These are phyloP conservation scores for Ondatra zibethicus DNA, from an alignment of 2,113 vertebrate genomes.

Conservation along the genomic window DNA sequence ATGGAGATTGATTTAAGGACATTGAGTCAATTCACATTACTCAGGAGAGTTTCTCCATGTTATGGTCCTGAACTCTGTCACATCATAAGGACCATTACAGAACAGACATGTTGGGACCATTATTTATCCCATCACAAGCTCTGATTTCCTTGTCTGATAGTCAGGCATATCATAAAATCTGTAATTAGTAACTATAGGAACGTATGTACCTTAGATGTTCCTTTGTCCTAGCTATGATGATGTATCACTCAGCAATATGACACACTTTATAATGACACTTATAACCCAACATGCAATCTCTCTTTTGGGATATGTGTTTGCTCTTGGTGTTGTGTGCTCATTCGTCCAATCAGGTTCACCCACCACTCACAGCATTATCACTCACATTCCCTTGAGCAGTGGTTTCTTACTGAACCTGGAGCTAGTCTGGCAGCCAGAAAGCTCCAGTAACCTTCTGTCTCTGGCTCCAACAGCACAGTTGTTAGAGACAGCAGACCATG, in stretches of 20 bases:
- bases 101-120: neutral
- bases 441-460: neutral
- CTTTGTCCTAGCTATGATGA: neutral
- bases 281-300: accelerated
- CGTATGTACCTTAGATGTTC: too few species aligned
- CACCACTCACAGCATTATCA: too few species aligned
- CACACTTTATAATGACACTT: neutral
- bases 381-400: neutral
- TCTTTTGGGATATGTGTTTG: neutral
- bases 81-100: neutral
- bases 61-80: neutral
- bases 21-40: neutral
- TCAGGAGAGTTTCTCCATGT: neutral
- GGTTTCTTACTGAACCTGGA: neutral
- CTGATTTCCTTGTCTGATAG: neutral
- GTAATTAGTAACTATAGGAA: accelerated
- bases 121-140: neutral
- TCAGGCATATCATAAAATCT: neutral
- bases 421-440: neutral
- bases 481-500: too few species aligned
- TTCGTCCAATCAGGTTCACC: neutral
- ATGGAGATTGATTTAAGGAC: accelerated
- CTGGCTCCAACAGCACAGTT: neutral
- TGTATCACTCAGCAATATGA: neutral
- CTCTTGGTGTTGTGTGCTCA: neutral